These are phyloP conservation scores for Epinotia demarniana DNA, from an alignment of 2,888 invertebrate genomes.

Conservation along the genomic window DNA sequence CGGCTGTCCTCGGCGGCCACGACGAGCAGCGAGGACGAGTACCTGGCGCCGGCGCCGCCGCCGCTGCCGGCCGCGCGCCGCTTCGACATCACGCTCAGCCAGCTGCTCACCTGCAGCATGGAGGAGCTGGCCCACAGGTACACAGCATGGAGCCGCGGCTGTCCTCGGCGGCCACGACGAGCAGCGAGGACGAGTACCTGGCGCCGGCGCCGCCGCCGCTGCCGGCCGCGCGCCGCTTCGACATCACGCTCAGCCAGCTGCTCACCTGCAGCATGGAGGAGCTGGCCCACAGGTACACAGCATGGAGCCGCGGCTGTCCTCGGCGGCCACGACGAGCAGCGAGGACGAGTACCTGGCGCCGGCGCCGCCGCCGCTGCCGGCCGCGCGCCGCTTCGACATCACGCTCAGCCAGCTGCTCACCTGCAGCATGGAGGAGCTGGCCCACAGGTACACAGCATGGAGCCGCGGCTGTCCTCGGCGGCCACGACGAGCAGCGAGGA, in stretches of 20 bases:
- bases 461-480: too few species aligned
- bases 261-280: slow-evolving; percentile 84
- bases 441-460: neutral
- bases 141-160: slow-evolving; percentile 50
- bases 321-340: slow-evolving; percentile 67
- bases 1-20: slow-evolving; percentile 75
- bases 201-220: too few species aligned
- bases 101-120: slow-evolving; percentile 92
- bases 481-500: too few species aligned
- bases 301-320: neutral
- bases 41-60: slow-evolving; percentile 87
- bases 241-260: too few species aligned
- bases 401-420: too few species aligned
- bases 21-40: slow-evolving; percentile 87
- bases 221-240: too few species aligned
- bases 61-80: slow-evolving; percentile 80
- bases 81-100: slow-evolving; percentile 92
- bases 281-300: neutral
- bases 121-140: slow-evolving; percentile 90
- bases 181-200: slow-evolving; percentile 88
- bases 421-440: too few species aligned
- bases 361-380: too few species aligned
- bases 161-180: slow-evolving; percentile 56
- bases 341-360: slow-evolving; percentile 87
- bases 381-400: too few species aligned